phyloP scores from a whole-genome alignment of 2,888 invertebrate species.

The Herminia tarsipennalis region DNA sequence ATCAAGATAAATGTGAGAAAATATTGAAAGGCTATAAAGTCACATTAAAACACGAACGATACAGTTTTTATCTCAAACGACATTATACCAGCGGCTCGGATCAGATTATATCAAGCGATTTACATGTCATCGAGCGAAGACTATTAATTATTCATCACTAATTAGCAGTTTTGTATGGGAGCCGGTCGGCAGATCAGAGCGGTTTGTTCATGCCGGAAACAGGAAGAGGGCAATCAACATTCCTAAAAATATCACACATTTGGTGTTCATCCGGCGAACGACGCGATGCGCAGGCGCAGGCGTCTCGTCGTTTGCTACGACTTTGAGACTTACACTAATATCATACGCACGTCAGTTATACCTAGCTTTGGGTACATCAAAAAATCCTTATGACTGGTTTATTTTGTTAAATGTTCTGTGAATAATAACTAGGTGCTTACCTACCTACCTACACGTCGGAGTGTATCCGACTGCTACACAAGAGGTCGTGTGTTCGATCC shows the following conservation, averaged over 20 bases:
- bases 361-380: too few species aligned
- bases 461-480: too few species aligned
- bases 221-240: conserved; percentile 84
- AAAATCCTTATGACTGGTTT: too few species aligned
- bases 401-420: too few species aligned
- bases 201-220: conserved; percentile 73
- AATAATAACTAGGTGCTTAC: too few species aligned
- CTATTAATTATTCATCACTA: conserved; percentile 79
- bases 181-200: conserved; percentile 72
- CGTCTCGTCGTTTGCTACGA: conserved; percentile 24
- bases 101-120: conserved; percentile 53
- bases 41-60: conserved; percentile 11
- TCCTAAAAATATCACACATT: conserved; percentile 85
- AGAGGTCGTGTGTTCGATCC: too few species aligned
- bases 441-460: too few species aligned
- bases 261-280: conserved; percentile 80
- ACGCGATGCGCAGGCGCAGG: conserved; percentile 37
- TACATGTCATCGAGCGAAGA: conserved; percentile 60
- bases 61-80: conserved; percentile 21
- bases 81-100: conserved; percentile 28
- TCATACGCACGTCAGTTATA: conserved; percentile 18
- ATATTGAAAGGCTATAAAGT: background rate
- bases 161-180: conserved; percentile 74
- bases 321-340: conserved; percentile 37
- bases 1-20: too few species aligned